A percentile compares a stretch with the other conserved stretches of the same genome.
Conservation (phyloP, 2,888 invertebrate species). For the Schizaphis graminum region DNA sequence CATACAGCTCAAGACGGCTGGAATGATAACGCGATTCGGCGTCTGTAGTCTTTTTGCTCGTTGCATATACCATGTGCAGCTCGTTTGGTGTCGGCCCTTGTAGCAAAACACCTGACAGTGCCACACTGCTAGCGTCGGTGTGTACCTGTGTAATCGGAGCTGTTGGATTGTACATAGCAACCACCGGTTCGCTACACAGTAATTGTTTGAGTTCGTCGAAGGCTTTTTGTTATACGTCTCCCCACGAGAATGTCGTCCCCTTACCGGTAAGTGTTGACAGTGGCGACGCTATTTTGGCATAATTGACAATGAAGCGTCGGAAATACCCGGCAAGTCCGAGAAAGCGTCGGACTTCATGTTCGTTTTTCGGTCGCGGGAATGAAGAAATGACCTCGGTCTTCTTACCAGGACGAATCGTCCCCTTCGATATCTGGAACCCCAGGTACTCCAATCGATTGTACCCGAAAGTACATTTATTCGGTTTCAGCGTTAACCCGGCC, state of each 20-base stretch:
- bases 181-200: not conserved
- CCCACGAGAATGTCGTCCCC: not conserved
- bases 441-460: not conserved
- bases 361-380: not conserved
- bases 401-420: not conserved
- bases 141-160: not conserved
- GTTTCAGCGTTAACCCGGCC: not conserved
- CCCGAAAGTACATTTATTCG: not conserved
- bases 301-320: not conserved
- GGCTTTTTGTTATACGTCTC: not conserved
- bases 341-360: not conserved
- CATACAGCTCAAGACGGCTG: constrained; percentile 69
- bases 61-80: not conserved
- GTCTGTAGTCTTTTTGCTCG: not conserved
- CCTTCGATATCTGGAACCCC: not conserved
- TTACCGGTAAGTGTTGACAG: not conserved
- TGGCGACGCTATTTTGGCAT: not conserved
- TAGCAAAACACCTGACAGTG: not conserved
- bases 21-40: not conserved
- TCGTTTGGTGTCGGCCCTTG: too few relatives aligned
- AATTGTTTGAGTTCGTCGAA: not conserved
- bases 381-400: not conserved
- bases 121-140: not conserved
- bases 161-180: too few relatives aligned
- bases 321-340: not conserved